phyloP scores from a whole-genome alignment of 2,113 vertebrate genomes.

The Phocoena sinus region DNA sequence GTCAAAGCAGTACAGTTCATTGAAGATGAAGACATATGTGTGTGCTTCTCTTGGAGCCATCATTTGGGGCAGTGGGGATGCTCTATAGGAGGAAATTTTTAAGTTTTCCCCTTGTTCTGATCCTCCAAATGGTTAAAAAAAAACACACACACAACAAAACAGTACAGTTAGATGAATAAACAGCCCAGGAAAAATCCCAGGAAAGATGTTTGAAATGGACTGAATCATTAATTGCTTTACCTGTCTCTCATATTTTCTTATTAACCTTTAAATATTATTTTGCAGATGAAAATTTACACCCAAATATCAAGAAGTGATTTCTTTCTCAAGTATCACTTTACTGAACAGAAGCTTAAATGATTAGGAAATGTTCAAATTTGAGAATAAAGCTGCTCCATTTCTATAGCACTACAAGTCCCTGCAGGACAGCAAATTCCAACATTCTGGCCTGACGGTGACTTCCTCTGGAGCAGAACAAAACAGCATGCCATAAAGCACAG shows the following conservation, averaged over 20 bases:
- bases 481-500: neutral
- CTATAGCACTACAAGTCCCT: neutral
- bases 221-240: neutral
- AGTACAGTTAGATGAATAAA: neutral
- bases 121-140: neutral
- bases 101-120: neutral
- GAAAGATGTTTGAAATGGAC: neutral
- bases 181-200: neutral
- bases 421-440: slow-evolving; percentile 8
- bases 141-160: neutral
- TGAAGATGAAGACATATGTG: neutral
- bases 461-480: slow-evolving; percentile 51
- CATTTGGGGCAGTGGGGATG: neutral
- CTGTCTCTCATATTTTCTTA: neutral
- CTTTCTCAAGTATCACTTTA: neutral
- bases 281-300: neutral
- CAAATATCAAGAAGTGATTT: neutral
- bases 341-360: slow-evolving; percentile 25
- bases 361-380: slow-evolving; percentile 18
- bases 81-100: neutral
- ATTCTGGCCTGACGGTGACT: neutral
- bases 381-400: neutral
- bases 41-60: neutral
- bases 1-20: neutral
- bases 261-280: neutral